These are phyloP conservation scores for Muscicapa adusta DNA, from an alignment of 2,113 vertebrate species.

Conservation along the genomic window DNA sequence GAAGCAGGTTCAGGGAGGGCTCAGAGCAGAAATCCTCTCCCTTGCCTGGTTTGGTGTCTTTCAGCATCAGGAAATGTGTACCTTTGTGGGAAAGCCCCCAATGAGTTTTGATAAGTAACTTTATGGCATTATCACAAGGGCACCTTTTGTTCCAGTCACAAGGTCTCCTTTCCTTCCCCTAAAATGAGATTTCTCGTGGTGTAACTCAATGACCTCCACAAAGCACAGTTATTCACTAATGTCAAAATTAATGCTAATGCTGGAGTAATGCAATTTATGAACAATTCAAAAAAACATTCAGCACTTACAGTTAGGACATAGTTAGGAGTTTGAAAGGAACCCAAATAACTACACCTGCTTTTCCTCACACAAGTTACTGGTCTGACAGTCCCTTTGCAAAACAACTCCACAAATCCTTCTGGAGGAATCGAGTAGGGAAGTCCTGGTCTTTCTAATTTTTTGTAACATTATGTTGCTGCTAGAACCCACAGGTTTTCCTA, in stretches of 20 bases:
- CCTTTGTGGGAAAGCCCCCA: not conserved
- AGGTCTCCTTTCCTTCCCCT: not conserved
- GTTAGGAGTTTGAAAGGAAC: not conserved
- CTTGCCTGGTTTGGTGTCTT: not conserved
- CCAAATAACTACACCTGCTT: not conserved
- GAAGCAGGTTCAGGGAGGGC: not conserved
- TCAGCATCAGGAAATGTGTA: not conserved
- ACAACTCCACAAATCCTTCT: not conserved
- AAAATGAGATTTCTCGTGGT: not conserved
- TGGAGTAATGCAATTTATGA: slow-evolving; percentile 7
- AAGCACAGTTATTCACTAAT: not conserved
- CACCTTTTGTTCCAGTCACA: not conserved
- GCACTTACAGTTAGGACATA: not conserved
- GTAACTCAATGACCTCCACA: not conserved
- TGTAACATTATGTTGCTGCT: not conserved
- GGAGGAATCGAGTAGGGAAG: not conserved
- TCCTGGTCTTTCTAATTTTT: not conserved
- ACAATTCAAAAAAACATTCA: not conserved
- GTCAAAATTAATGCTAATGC: not conserved
- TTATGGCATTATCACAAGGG: not conserved
- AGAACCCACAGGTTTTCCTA: not conserved
- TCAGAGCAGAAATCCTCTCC: not conserved
- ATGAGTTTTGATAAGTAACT: not conserved
- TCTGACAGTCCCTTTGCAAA: not conserved
- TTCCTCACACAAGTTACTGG: not conserved